These are phyloP conservation scores for Odontothrips loti DNA, from an alignment of 2,888 invertebrate species.

Conservation along the genomic window DNA sequence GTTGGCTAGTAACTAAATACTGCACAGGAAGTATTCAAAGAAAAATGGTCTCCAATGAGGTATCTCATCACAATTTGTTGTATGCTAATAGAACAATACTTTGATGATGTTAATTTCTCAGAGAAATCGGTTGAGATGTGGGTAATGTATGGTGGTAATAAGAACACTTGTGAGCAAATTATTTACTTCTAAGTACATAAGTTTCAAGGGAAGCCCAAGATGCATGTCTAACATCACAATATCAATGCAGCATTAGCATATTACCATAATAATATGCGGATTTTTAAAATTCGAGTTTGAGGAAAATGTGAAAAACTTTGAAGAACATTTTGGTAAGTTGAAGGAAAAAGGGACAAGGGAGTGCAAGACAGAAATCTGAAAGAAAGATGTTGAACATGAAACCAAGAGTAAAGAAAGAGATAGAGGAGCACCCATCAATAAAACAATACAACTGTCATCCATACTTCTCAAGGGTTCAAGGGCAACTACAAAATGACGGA, in stretches of 20 bases:
- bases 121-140: neutral
- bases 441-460: neutral
- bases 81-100: neutral
- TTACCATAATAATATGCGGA: neutral
- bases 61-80: neutral
- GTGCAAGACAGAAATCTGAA: neutral
- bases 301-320: neutral
- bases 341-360: conserved; percentile 6
- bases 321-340: neutral
- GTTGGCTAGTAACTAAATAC: neutral
- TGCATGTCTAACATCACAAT: neutral
- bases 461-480: neutral
- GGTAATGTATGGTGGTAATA: neutral
- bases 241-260: conserved; percentile 3
- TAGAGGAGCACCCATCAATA: neutral
- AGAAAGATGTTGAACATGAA: neutral
- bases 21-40: neutral
- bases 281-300: neutral
- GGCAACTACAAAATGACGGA: neutral
- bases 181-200: conserved; percentile 21
- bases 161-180: neutral
- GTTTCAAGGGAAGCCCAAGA: conserved; percentile 1
- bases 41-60: neutral
- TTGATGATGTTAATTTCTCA: neutral
- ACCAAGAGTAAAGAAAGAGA: no score